These are phyloP conservation scores for Perccottus glenii DNA, from an alignment of 2,113 vertebrate genomes.

Conservation along the genomic window DNA sequence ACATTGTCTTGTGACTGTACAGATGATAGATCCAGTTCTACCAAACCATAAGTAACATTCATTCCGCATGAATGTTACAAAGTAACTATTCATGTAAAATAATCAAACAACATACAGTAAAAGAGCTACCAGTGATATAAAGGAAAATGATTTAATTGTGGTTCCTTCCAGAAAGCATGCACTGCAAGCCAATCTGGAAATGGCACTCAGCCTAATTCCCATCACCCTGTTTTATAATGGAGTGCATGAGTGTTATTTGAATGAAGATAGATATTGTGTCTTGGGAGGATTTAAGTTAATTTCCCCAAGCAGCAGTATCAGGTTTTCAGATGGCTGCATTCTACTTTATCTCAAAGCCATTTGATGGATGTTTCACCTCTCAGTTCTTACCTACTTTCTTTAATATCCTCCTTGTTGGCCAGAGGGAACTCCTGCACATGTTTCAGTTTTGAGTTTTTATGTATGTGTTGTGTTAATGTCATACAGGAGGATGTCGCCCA, in stretches of 20 bases:
- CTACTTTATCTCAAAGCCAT: constrained; percentile 49
- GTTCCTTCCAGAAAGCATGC: constrained; percentile 30
- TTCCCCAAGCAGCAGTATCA: constrained; percentile 47
- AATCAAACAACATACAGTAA: constrained; percentile 36
- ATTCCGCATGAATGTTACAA: constrained; percentile 18
- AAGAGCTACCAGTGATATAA: constrained; percentile 52
- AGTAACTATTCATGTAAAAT: constrained; percentile 33
- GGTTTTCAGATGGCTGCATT: constrained; percentile 50
- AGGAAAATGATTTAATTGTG: constrained; percentile 50
- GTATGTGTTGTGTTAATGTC: no score
- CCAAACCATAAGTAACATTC: constrained; percentile 29
- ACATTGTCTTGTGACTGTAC: constrained; percentile 53
- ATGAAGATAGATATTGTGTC: constrained; percentile 61
- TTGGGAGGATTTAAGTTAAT: constrained; percentile 53
- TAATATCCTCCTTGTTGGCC: constrained; percentile 13
- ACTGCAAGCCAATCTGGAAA: constrained; percentile 52
- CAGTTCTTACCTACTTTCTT: constrained; percentile 44
- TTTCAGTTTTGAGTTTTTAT: background rate
- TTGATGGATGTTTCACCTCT: constrained; percentile 37
- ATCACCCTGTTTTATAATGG: constrained; percentile 41
- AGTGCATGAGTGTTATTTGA: constrained; percentile 43
- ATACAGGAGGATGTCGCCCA: no score
- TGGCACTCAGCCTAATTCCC: constrained; percentile 48
- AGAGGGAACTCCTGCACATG: background rate
- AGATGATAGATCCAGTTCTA: constrained; percentile 31